These are phyloP conservation scores for Hoplodrina blanda DNA, from an alignment of 2,888 invertebrate species.

Conservation along the genomic window DNA sequence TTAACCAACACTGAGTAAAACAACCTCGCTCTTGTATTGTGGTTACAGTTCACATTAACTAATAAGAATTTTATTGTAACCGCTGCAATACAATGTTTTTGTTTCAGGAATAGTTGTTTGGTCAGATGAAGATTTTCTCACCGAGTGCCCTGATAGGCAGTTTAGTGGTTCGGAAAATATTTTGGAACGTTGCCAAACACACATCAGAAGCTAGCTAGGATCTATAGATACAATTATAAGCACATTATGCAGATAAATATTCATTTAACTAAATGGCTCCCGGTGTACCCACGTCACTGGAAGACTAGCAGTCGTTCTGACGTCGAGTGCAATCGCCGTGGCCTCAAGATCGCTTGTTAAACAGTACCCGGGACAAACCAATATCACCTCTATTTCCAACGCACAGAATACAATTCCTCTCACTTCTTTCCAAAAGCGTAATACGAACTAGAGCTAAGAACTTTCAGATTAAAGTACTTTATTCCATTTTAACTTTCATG, in stretches of 20 bases:
- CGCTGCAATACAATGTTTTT: constrained; percentile 5
- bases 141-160: constrained; percentile 34
- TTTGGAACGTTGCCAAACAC: constrained; percentile 46
- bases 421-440: constrained; percentile 59
- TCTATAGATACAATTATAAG: constrained; percentile 24
- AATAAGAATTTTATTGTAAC: constrained; percentile 19
- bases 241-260: constrained; percentile 49
- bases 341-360: constrained; percentile 74
- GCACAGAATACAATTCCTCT: constrained; percentile 43
- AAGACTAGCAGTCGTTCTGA: constrained; percentile 62
- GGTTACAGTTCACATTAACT: constrained; percentile 15
- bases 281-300: constrained; percentile 50
- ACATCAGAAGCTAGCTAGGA: constrained; percentile 32
- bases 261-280: constrained; percentile 63
- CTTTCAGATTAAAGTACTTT: constrained; percentile 74
- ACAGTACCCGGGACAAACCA: constrained; percentile 42
- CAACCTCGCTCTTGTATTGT: constrained; percentile 26
- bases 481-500: constrained; percentile 72
- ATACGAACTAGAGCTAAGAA: constrained; percentile 65
- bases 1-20: constrained; percentile 43
- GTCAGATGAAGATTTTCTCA: constrained; percentile 30
- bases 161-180: constrained; percentile 56
- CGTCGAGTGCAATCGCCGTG: constrained; percentile 68
- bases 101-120: constrained; percentile 1
- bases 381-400: constrained; percentile 56